Percentiles rank a stretch among this genome's conserved stretches.
Evolutionary conservation across 2,113 vertebrate genomes (phyloP).

Genomic region (Halichoeres trimaculatus): DNA sequence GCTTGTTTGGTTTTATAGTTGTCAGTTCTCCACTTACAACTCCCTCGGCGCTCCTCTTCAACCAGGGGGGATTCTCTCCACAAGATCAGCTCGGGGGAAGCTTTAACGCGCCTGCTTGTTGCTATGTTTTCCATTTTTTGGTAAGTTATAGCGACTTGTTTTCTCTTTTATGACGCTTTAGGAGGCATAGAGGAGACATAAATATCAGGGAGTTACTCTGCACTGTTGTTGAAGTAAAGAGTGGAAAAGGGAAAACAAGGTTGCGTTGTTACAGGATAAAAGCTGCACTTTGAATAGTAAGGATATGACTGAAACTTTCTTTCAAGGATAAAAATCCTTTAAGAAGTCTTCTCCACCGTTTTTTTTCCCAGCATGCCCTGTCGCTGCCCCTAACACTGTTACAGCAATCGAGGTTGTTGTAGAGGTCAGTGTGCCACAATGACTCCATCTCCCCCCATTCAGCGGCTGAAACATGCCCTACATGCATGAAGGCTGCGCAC

Average conservation of each 20-base stretch:
- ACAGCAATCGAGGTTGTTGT: slow-evolving; percentile 39
- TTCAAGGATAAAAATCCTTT: background rate
- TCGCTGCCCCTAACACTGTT: background rate
- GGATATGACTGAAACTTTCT: too few species aligned
- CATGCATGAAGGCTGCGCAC: slow-evolving; percentile 29
- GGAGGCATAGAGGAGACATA: background rate
- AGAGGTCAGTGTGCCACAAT: slow-evolving; percentile 55
- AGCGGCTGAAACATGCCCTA: slow-evolving; percentile 15
- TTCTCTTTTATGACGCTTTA: background rate
- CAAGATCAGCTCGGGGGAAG: background rate
- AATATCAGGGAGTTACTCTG: background rate
- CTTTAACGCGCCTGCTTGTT: background rate
- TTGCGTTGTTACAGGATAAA: too few species aligned
- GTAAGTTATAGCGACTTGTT: slow-evolving; percentile 1
- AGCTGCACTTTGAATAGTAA: too few species aligned
- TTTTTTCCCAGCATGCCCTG: background rate
- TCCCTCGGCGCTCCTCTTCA: slow-evolving; percentile 18
- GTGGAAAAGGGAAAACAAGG: too few species aligned
- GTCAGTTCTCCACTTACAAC: slow-evolving; percentile 22
- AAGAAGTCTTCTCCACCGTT: background rate
- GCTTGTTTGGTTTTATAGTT: slow-evolving; percentile 18
- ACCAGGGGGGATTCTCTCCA: slow-evolving; percentile 10
- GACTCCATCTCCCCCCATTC: slow-evolving; percentile 16
- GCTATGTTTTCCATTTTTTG: slow-evolving; percentile 4
- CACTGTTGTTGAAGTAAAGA: too few species aligned